phyloP scores from a whole-genome alignment of 2,113 vertebrate genomes.

The Setophaga coronata region DNA sequence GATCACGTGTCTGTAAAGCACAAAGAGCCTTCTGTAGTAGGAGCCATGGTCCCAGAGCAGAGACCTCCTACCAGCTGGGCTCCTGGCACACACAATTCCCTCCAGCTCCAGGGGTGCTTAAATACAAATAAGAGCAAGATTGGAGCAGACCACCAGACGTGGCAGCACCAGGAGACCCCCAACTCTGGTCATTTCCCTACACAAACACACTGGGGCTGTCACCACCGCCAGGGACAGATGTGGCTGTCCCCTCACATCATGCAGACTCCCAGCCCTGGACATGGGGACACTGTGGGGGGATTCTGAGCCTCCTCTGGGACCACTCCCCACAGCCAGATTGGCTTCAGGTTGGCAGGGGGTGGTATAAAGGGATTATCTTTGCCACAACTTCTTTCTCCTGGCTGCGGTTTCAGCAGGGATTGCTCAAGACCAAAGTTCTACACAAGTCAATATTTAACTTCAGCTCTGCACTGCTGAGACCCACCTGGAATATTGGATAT shows the following conservation, averaged over 20 bases:
- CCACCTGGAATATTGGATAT: not conserved
- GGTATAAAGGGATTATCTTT: not conserved
- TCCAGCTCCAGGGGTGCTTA: not conserved
- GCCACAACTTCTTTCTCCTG: not conserved
- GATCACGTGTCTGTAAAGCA: not conserved
- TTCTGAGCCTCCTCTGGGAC: not conserved
- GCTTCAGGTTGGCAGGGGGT: not conserved
- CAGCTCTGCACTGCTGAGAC: not conserved
- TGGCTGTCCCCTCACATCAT: not conserved
- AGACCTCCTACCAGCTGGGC: not conserved
- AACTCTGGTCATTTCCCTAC: not conserved
- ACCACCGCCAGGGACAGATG: not conserved
- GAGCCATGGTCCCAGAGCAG: not conserved
- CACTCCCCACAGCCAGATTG: not conserved
- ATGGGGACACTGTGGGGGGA: fast-evolving
- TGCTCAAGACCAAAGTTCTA: slow-evolving; percentile 23
- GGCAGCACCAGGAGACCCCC: not conserved
- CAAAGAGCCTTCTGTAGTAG: not conserved
- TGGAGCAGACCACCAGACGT: not conserved
- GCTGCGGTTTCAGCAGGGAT: not conserved
- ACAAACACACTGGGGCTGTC: not conserved
- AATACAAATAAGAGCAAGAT: not conserved
- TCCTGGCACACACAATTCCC: not conserved
- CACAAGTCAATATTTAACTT: slow-evolving; percentile 52
- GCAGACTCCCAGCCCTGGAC: not conserved